Conservation (phyloP, 2,888 invertebrate species). For the Sinodicranocentrus sp. region DNA sequence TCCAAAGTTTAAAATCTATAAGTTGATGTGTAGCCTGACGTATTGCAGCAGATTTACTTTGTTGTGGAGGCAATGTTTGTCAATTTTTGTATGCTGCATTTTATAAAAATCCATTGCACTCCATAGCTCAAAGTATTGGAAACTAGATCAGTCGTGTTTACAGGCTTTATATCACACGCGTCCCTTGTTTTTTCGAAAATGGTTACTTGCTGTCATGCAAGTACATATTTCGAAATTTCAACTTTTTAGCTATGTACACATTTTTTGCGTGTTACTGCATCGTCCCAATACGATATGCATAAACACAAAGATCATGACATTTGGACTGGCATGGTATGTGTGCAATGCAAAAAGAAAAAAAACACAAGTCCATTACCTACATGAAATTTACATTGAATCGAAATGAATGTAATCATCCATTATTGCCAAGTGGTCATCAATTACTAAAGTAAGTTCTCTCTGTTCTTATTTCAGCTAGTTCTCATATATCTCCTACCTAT, state of each 20-base stretch:
- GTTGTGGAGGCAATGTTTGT: too few species aligned
- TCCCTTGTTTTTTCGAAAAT: constrained; percentile 37
- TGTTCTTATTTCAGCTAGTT: neutral
- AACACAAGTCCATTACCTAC: constrained; percentile 11
- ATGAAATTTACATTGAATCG: constrained; percentile 46
- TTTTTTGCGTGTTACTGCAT: neutral
- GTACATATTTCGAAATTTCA: constrained; percentile 28
- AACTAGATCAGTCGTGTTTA: constrained; percentile 44
- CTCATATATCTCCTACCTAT: neutral
- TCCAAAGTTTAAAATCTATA: too few species aligned
- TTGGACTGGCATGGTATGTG: constrained; percentile 2
- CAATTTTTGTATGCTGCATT: too few species aligned
- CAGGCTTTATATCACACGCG: constrained; percentile 19
- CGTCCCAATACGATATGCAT: neutral
- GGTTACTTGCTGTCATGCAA: constrained; percentile 28
- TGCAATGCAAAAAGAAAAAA: constrained; percentile 17
- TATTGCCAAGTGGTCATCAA: constrained; percentile 39
- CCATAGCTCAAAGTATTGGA: constrained; percentile 7
- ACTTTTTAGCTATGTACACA: constrained; percentile 10
- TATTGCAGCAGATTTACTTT: too few species aligned
- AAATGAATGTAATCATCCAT: constrained; percentile 37
- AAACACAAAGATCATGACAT: constrained; percentile 23
- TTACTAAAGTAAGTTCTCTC: neutral
- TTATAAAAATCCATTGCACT: too few species aligned
- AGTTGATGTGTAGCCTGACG: too few species aligned